These are phyloP conservation scores for Drosophila stalkeri DNA, from an alignment of 2,888 invertebrate species.

Conservation along the genomic window DNA sequence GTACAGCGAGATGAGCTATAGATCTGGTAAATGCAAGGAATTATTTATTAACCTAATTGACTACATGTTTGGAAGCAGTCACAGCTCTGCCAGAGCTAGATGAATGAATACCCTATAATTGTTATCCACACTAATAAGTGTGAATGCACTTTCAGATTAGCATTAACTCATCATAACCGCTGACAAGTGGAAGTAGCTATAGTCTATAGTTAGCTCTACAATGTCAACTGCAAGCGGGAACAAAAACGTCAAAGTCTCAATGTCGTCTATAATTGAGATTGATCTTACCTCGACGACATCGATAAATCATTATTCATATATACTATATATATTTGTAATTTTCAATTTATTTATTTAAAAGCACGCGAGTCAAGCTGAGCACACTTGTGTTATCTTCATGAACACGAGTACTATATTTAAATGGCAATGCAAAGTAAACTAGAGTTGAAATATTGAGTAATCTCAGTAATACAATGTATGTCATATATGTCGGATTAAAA, in stretches of 20 bases:
- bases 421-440: neutral
- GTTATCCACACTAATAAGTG: neutral
- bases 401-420: neutral
- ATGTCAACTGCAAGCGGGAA: conserved; percentile 4
- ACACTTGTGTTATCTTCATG: neutral
- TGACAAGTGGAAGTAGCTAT: conserved; percentile 46
- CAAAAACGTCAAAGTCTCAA: conserved; percentile 17
- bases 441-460: neutral
- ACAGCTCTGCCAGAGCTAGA: neutral
- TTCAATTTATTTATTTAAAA: neutral
- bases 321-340: neutral
- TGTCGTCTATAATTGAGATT: conserved; percentile 58
- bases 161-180: neutral
- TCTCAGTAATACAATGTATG: neutral
- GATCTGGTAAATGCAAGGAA: too few species aligned
- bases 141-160: too few species aligned
- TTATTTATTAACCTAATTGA: too few species aligned
- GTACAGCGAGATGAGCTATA: too few species aligned
- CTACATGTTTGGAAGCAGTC: too few species aligned
- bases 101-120: neutral
- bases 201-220: conserved; percentile 14
- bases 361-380: neutral
- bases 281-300: conserved; percentile 46
- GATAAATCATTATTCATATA: conserved; percentile 7
- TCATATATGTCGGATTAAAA: neutral